Conservation (phyloP, 1,140 invertebrate species). For the Drosophila yakuba region DNA sequence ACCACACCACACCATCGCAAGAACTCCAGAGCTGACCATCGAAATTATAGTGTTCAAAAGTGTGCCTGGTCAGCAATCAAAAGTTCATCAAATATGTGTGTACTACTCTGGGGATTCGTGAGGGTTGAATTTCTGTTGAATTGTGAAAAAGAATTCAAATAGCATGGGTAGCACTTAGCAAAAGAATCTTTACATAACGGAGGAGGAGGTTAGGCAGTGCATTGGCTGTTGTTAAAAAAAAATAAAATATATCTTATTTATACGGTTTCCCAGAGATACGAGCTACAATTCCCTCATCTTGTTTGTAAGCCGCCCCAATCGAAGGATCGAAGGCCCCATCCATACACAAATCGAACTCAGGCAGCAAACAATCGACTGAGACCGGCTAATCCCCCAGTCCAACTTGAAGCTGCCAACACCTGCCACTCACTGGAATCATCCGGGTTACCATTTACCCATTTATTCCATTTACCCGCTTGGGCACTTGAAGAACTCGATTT, state of each 20-base stretch:
- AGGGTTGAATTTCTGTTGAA: neutral
- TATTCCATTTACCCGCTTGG: conserved; percentile 22
- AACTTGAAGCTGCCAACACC: conserved; percentile 52
- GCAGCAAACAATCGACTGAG: conserved; percentile 32
- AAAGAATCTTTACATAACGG: neutral
- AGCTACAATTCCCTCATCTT: neutral
- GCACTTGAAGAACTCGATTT: neutral
- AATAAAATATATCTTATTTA: neutral
- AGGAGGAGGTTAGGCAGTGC: too few relatives aligned
- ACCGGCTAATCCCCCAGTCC: conserved; percentile 37
- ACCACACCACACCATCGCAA: neutral
- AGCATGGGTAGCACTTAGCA: neutral
- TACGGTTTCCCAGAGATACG: neutral
- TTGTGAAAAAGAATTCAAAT: neutral
- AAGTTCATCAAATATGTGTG: conserved; percentile 30
- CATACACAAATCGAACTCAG: conserved; percentile 4
- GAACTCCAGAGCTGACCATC: conserved; percentile 7
- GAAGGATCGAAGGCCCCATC: too few relatives aligned
- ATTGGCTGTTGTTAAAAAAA: too few relatives aligned
- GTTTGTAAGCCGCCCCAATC: neutral
- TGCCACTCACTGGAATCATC: conserved; percentile 38
- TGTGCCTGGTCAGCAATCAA: conserved; percentile 21
- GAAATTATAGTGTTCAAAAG: conserved; percentile 27
- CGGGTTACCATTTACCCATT: conserved; percentile 1
- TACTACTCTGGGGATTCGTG: conserved; percentile 1